Percentiles rank a stretch among this genome's conserved stretches.
Conservation (phyloP, 2,888 invertebrate species). For the Xestia rhomboidea region DNA sequence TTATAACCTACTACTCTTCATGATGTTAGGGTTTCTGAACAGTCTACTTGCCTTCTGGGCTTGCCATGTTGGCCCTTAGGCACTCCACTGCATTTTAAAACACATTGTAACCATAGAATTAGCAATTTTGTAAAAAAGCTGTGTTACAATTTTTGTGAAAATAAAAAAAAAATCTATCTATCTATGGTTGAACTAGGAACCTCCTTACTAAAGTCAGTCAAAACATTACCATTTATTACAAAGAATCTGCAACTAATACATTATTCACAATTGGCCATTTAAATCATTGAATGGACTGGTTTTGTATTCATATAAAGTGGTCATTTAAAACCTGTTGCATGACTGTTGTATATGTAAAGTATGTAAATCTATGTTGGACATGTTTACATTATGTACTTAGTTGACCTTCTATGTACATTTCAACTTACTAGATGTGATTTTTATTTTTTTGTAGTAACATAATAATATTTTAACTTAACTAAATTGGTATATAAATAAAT, state of each 20-base stretch:
- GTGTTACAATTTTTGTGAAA: neutral
- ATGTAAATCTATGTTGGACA: constrained; percentile 16
- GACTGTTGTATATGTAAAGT: constrained; percentile 8
- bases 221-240: neutral
- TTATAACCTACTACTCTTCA: no score
- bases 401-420: neutral
- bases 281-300: constrained; percentile 32
- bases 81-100: neutral
- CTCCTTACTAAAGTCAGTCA: neutral
- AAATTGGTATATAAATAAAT: neutral
- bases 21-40: no score
- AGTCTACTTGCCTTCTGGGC: no score
- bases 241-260: neutral
- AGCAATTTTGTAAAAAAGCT: neutral
- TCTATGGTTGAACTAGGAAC: neutral
- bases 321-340: constrained; percentile 48
- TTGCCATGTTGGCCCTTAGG: no score
- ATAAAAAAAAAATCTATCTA: neutral
- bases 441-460: neutral
- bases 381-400: constrained; percentile 2
- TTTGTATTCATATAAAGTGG: constrained; percentile 31
- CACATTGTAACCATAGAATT: neutral
- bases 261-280: constrained; percentile 35
- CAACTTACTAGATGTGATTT: neutral
- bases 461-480: neutral